Evolutionary conservation across 2,113 vertebrate species (phyloP).

Genomic region (Pampusana beccarii): DNA sequence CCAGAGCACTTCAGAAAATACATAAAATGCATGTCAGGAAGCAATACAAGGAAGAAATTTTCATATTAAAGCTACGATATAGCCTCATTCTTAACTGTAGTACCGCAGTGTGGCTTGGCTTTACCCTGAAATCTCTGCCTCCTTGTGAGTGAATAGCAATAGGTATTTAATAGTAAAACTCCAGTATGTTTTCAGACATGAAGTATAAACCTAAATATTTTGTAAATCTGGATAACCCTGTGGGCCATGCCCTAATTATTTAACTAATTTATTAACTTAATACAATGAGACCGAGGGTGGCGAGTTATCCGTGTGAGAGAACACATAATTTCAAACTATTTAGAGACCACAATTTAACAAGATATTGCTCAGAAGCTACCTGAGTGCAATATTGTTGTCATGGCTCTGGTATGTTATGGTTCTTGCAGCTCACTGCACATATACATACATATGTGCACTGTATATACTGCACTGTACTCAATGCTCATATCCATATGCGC

Average conservation of each 20-base stretch:
- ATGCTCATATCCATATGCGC: no score
- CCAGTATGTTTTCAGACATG: fast-evolving
- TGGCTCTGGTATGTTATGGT: neutral
- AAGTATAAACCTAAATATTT: neutral
- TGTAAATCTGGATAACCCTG: neutral
- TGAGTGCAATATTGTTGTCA: neutral
- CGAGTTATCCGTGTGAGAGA: fast-evolving
- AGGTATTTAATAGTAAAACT: neutral
- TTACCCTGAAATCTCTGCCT: neutral
- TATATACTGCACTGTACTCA: no score
- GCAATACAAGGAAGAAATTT: neutral
- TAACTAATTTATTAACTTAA: neutral
- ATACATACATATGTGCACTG: no score
- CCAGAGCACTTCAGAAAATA: neutral
- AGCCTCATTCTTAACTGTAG: neutral
- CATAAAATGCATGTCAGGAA: neutral
- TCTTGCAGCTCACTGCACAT: neutral
- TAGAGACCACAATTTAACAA: neutral
- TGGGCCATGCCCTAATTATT: neutral
- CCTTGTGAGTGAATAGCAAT: neutral
- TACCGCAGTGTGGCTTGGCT: neutral
- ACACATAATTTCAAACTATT: neutral
- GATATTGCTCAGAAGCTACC: neutral
- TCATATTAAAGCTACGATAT: neutral
- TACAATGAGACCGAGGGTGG: neutral